Conservation (phyloP, 2,797 vertebrate species). For the Morus bassanus region DNA sequence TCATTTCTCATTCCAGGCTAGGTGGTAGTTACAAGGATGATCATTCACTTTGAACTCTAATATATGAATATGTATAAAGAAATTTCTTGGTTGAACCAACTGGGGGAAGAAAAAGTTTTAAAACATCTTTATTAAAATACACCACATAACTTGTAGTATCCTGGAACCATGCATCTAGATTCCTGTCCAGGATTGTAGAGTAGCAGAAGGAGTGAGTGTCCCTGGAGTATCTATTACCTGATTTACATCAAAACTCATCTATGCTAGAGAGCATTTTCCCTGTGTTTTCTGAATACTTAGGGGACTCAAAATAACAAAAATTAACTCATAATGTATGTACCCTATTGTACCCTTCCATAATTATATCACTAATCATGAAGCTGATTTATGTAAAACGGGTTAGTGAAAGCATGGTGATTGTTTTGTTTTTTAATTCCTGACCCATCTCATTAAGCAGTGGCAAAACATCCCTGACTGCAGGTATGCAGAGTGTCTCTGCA, state of each 20-base stretch:
- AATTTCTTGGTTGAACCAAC: neutral
- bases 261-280: neutral
- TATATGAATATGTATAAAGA: neutral
- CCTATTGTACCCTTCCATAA: neutral
- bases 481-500: neutral
- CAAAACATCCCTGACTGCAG: neutral
- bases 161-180: neutral
- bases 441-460: neutral
- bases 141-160: neutral
- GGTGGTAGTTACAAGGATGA: neutral
- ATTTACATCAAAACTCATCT: neutral
- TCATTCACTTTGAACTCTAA: neutral
- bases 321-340: neutral
- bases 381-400: neutral
- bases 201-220: neutral
- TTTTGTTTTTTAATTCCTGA: neutral
- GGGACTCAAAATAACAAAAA: neutral
- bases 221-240: neutral
- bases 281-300: neutral
- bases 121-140: neutral
- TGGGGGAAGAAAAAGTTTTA: neutral
- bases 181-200: neutral
- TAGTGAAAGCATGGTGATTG: neutral
- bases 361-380: neutral
- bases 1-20: neutral